Evolutionary conservation across 2,888 invertebrate genomes (phyloP).

Genomic region (Agrochola circellaris): DNA sequence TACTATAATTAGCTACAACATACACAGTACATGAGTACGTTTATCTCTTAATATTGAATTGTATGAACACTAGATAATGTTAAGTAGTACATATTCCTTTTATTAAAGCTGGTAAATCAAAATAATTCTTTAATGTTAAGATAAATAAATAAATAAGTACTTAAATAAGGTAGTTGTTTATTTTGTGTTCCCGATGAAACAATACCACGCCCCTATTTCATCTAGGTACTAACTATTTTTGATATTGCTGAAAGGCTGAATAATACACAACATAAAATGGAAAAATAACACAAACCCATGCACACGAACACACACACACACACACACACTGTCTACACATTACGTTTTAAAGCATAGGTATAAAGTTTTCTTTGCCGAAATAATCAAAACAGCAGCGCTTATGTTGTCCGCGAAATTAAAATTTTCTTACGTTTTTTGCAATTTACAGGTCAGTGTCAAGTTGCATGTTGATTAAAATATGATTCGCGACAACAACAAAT

Average conservation of each 20-base stretch:
- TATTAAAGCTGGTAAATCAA: conserved; percentile 78
- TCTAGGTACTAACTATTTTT: neutral
- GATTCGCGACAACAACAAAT: no score
- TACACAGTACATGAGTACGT: conserved; percentile 73
- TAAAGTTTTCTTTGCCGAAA: neutral
- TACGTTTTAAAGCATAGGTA: no score
- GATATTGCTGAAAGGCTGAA: conserved; percentile 1
- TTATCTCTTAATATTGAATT: conserved; percentile 75
- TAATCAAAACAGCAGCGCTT: neutral
- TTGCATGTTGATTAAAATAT: no score
- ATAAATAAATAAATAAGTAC: conserved; percentile 84
- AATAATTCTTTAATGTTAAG: conserved; percentile 79
- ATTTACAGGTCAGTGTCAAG: no score
- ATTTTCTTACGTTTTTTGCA: no score
- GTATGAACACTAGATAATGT: conserved; percentile 74
- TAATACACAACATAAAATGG: neutral
- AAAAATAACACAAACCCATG: neutral
- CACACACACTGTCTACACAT: no score
- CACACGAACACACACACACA: no score
- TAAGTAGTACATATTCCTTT: conserved; percentile 80
- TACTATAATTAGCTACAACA: conserved; percentile 75
- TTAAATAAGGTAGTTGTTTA: conserved; percentile 69
- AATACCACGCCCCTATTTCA: neutral
- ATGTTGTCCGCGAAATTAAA: no score
- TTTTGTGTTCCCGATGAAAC: neutral